A percentile compares a stretch with the other conserved stretches of the same genome.
These are phyloP conservation scores for Cephus cinctus DNA, from an alignment of 1,140 invertebrate species.

Conservation along the genomic window DNA sequence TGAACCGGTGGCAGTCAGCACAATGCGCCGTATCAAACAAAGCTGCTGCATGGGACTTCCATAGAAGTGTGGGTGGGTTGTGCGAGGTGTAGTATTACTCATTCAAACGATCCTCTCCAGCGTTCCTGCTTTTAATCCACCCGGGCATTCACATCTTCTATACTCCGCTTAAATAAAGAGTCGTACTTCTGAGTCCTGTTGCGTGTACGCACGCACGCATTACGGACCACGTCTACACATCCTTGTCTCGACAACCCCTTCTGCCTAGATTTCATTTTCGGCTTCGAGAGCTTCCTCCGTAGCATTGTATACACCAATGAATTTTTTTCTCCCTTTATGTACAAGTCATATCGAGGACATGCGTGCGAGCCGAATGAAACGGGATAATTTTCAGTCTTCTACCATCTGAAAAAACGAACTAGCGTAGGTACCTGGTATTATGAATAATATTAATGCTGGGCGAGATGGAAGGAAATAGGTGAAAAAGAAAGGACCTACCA, in stretches of 20 bases:
- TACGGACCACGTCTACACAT: constrained; percentile 9
- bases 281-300: constrained; percentile 22
- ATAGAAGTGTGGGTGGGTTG: constrained; percentile 51
- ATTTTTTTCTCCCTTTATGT: constrained; percentile 21
- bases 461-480: too few relatives aligned
- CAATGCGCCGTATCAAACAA: constrained; percentile 55
- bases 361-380: not conserved
- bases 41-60: constrained; percentile 44
- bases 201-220: constrained; percentile 26
- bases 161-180: constrained; percentile 42
- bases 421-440: too few relatives aligned
- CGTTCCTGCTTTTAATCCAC: constrained; percentile 47
- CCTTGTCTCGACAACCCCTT: constrained; percentile 17
- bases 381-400: too few relatives aligned
- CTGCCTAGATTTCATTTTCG: constrained; percentile 35
- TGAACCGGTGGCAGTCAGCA: constrained; percentile 50
- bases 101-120: constrained; percentile 55
- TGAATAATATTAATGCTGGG: too few relatives aligned
- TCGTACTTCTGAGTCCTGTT: constrained; percentile 30
- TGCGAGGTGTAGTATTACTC: constrained; percentile 58
- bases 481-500: too few relatives aligned
- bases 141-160: constrained; percentile 48
- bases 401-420: too few relatives aligned
- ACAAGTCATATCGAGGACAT: constrained; percentile 1
- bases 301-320: constrained; percentile 11